Percentiles rank a stretch among this genome's conserved stretches.
Evolutionary conservation across 2,113 vertebrate genomes (phyloP).

Genomic region (Aegypius monachus): DNA sequence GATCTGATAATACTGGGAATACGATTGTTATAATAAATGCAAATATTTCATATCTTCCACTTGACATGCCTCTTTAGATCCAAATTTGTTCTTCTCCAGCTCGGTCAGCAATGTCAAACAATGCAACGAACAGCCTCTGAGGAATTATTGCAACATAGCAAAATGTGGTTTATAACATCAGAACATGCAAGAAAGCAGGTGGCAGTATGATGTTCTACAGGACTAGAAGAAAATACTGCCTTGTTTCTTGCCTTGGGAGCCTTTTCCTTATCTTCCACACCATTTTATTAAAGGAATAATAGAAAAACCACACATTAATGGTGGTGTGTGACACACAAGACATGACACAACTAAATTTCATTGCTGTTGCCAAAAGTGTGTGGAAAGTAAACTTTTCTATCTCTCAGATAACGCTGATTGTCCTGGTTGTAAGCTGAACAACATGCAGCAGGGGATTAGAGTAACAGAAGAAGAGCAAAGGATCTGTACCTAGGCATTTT

Average conservation of each 20-base stretch:
- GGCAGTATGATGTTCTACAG: not conserved
- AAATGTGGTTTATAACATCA: not conserved
- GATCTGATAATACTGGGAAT: not conserved
- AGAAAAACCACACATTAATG: not conserved
- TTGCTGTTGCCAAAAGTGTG: not conserved
- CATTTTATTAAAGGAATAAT: not conserved
- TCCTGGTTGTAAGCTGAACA: not conserved
- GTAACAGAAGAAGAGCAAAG: not conserved
- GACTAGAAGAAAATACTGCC: not conserved
- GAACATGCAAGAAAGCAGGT: not conserved
- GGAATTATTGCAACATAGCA: not conserved
- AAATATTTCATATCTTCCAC: not conserved
- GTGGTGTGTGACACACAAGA: not conserved
- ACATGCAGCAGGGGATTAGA: not conserved
- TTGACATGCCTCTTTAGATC: not conserved
- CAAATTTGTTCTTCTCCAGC: not conserved
- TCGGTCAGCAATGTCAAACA: not conserved
- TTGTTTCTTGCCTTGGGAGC: not conserved
- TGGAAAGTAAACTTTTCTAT: not conserved
- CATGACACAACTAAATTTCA: not conserved
- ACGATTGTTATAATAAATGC: fast-evolving
- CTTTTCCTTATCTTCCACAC: not conserved
- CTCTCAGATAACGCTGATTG: not conserved
- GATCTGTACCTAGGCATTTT: not conserved
- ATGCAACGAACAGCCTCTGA: not conserved